These are phyloP conservation scores for Lateolabrax maculatus DNA, from an alignment of 2,797 vertebrate species.

Conservation along the genomic window DNA sequence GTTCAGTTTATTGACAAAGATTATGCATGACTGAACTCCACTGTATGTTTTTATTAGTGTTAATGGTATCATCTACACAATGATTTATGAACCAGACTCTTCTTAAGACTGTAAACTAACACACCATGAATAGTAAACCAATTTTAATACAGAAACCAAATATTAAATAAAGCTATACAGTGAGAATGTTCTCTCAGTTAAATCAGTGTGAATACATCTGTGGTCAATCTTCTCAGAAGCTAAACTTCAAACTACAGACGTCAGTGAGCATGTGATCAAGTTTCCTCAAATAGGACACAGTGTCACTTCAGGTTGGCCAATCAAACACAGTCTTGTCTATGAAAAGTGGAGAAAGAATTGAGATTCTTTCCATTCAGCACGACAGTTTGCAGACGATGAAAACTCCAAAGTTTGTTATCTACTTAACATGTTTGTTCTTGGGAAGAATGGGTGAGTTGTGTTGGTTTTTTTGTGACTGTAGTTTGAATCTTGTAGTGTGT, in stretches of 20 bases:
- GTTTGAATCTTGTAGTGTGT: not conserved
- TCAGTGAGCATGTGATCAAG: slow-evolving; percentile 11
- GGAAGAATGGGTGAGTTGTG: slow-evolving; percentile 41
- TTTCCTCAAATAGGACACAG: slow-evolving; percentile 29
- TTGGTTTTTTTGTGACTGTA: not conserved
- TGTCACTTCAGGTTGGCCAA: too few species aligned
- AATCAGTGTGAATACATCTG: too few species aligned
- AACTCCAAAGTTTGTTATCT: not conserved
- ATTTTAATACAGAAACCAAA: too few species aligned
- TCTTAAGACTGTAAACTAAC: not conserved
- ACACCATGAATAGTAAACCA: not conserved
- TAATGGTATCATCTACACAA: not conserved
- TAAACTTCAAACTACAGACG: too few species aligned
- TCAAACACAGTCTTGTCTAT: not conserved
- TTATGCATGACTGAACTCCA: not conserved
- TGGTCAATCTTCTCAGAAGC: too few species aligned
- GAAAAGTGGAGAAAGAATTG: not conserved
- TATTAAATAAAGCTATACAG: too few species aligned
- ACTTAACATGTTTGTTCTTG: slow-evolving; percentile 24
- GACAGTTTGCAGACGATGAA: slow-evolving; percentile 9
- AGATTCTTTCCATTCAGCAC: slow-evolving; percentile 11
- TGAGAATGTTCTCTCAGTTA: too few species aligned
- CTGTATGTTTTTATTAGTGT: not conserved
- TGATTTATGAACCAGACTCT: too few species aligned
- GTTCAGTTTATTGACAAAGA: not conserved